Base-by-base conservation (phyloP, 92 coral and sea anemone species). In the Montipora capitata region DNA sequence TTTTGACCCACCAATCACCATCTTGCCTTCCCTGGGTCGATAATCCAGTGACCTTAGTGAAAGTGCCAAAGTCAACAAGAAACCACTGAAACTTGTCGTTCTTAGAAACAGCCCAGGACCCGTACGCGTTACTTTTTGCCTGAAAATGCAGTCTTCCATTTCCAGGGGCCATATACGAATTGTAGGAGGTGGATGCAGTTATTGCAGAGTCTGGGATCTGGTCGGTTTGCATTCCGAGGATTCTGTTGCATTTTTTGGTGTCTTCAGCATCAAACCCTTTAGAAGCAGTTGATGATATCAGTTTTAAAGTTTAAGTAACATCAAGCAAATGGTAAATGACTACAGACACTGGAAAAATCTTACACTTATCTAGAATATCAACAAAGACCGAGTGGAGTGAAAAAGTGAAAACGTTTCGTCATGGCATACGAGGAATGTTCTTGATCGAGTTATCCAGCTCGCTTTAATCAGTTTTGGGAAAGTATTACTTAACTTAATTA, bases 21-120 rank as follows among this genome's bases (percentile, higher is more conserved):
- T 81, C 82, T n/a, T 68, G 76, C 20, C 81, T 45, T 40, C 92
- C 92, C 41, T 88, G 92, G 10, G 92, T 88, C 9, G 80, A 76
- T 15, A 80, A 59, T n/a, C 75, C 87, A 40, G 87, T 80, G 2
- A 88, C 48, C 68, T 74, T 72, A 18, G 92, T 69, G 15, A 18
- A 62, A 0, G 14, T n/a, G 40, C 80, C 82, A 62, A 88, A 76
- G 39, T 88, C 87, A 2, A 88, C 87, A 49, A 71, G 82, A n/a
- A 80, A 82, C 75, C 76, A 88, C 40, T 81, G 88, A 14, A 52
- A 62, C 5, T 44, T 4, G 14, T 84, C 16, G 20, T 74, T 74
- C 14, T 14, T 39, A 3, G 63, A n/a, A 12, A 40, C 64, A 14
- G 81, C 68, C 88, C 88, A 84, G 7, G 81, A 41, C 3, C 88